These are phyloP conservation scores for Vidua chalybeata DNA, from an alignment of 2,113 vertebrate species.

Conservation along the genomic window DNA sequence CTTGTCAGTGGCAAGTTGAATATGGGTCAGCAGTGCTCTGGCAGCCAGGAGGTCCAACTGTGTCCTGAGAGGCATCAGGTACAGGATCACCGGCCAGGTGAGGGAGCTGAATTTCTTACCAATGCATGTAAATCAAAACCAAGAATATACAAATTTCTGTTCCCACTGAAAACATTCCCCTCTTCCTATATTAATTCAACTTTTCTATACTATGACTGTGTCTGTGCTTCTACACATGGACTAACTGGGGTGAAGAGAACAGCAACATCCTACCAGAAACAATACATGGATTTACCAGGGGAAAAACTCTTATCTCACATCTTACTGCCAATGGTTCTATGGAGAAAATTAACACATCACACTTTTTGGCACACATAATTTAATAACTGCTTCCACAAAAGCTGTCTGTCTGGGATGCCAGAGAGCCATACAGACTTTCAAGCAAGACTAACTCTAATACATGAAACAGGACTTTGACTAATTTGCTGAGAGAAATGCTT, in stretches of 20 bases:
- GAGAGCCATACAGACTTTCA: neutral
- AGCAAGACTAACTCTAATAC: neutral
- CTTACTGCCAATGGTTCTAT: neutral
- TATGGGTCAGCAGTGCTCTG: neutral
- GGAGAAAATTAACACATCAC: neutral
- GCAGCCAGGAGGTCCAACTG: neutral
- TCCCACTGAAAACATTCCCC: neutral
- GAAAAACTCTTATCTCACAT: neutral
- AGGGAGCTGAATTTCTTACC: neutral
- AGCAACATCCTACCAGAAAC: neutral
- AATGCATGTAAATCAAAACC: neutral
- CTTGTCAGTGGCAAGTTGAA: neutral
- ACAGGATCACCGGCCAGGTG: neutral
- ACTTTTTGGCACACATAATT: neutral
- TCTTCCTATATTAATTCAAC: neutral
- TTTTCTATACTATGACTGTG: neutral
- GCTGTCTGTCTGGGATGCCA: neutral
- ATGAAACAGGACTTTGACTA: neutral
- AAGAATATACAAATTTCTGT: neutral
- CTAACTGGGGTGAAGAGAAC: neutral
- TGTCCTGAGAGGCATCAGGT: neutral
- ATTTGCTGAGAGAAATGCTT: neutral
- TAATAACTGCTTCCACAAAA: neutral
- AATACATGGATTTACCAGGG: neutral
- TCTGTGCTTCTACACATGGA: neutral